These are phyloP conservation scores for Plumapathes pennacea DNA, from an alignment of 92 coral and sea anemone species.

Conservation along the genomic window DNA sequence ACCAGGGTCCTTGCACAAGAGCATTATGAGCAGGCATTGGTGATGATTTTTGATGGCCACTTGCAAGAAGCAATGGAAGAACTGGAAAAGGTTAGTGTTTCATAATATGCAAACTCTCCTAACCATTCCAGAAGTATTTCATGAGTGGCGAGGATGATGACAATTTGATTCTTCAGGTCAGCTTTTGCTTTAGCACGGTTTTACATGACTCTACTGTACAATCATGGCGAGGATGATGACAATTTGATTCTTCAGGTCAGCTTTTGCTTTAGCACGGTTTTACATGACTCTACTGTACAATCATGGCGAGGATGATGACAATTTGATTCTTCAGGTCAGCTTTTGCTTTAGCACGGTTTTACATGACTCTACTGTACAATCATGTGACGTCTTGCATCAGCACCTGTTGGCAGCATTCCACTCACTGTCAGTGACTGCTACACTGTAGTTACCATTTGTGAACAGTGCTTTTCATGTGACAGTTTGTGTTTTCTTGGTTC, in stretches of 20 bases:
- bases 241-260: neutral
- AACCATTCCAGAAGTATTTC: neutral
- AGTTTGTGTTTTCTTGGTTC: neutral
- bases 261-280: neutral
- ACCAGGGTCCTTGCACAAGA: too few relatives aligned
- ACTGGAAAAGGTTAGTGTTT: slow-evolving; percentile 19
- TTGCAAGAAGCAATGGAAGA: slow-evolving; percentile 30
- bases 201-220: neutral
- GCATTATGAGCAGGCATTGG: slow-evolving; percentile 17
- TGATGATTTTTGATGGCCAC: slow-evolving; percentile 34
- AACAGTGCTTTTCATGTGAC: neutral
- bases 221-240: neutral
- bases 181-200: neutral
- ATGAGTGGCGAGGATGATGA: neutral
- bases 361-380: neutral
- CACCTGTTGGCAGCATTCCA: neutral
- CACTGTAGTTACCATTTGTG: neutral
- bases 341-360: neutral
- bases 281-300: neutral
- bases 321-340: neutral
- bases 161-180: neutral
- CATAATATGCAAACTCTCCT: neutral
- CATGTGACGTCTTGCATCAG: neutral
- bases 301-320: neutral
- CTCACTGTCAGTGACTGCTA: neutral